A percentile compares a stretch with the other conserved stretches of the same genome.
These are phyloP conservation scores for Mus minutoides DNA, from an alignment of 2,797 vertebrate species.

Conservation along the genomic window DNA sequence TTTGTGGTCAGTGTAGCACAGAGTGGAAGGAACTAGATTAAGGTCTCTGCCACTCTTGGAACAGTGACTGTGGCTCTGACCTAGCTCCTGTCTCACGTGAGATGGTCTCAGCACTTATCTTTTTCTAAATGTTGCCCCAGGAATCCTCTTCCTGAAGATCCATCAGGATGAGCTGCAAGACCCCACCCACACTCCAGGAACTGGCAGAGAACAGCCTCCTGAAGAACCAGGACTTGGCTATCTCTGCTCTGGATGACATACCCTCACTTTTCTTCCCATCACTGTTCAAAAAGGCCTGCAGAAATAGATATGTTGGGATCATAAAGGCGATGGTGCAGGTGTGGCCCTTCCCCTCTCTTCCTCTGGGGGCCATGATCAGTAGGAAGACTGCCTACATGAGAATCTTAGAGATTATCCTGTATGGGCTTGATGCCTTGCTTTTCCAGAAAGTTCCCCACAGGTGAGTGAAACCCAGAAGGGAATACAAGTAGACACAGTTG, in stretches of 20 bases:
- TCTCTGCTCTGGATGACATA: neutral
- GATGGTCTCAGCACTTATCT: neutral
- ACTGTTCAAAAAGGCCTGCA: neutral
- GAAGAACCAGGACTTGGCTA: neutral
- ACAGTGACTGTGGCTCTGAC: neutral
- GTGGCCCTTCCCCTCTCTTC: slow-evolving; percentile 31
- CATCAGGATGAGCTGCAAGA: neutral
- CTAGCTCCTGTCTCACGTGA: too few species aligned
- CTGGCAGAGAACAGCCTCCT: neutral
- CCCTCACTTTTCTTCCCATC: neutral
- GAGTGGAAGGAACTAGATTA: neutral
- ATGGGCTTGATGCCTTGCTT: neutral
- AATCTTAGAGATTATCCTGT: neutral
- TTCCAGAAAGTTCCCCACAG: neutral
- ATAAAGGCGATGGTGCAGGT: neutral
- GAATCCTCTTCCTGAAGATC: neutral
- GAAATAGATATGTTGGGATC: fast-evolving
- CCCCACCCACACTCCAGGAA: neutral
- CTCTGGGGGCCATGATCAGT: slow-evolving; percentile 5
- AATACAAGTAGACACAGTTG: neutral
- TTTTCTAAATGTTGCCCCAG: neutral
- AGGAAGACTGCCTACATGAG: fast-evolving
- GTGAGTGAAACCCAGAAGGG: neutral
- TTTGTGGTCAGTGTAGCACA: neutral
- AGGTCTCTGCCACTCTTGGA: neutral